A percentile compares a stretch with the other conserved stretches of the same genome.
Conservation (phyloP, 2,797 vertebrate species). For the Anniella stebbinsi region DNA sequence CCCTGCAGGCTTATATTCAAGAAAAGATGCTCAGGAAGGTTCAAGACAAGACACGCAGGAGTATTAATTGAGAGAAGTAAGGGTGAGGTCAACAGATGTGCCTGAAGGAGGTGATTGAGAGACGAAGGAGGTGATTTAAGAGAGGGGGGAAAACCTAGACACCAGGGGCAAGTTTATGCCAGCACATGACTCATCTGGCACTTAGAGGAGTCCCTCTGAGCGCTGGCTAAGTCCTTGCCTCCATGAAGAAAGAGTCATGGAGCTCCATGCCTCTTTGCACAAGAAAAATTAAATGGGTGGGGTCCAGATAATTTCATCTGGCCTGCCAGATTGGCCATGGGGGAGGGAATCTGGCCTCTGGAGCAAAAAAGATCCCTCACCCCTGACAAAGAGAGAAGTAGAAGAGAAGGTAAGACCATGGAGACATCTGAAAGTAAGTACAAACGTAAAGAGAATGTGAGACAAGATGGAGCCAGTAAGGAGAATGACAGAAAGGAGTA, state of each 20-base stretch:
- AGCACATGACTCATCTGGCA: too few species aligned
- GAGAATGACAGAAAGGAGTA: background rate
- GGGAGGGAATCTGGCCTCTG: too few species aligned
- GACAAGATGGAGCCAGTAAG: background rate
- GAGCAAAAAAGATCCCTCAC: too few species aligned
- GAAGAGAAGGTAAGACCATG: background rate
- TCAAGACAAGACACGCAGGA: too few species aligned
- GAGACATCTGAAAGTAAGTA: background rate
- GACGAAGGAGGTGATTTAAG: too few species aligned
- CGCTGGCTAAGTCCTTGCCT: too few species aligned
- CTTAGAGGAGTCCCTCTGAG: too few species aligned
- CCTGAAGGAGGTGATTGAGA: background rate
- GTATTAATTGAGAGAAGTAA: background rate
- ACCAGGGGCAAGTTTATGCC: background rate
- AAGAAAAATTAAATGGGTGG: too few species aligned
- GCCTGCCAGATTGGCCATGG: too few species aligned
- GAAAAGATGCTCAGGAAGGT: background rate
- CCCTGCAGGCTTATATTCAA: background rate
- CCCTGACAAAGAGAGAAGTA: background rate
- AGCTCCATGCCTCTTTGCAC: too few species aligned
- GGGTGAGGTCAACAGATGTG: background rate
- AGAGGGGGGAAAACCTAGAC: background rate
- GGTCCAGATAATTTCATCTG: too few species aligned
- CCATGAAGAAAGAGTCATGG: too few species aligned
- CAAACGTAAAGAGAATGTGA: background rate